phyloP scores from a whole-genome alignment of 2,888 invertebrate genomes.

The Chalcosyrphus nemorum region DNA sequence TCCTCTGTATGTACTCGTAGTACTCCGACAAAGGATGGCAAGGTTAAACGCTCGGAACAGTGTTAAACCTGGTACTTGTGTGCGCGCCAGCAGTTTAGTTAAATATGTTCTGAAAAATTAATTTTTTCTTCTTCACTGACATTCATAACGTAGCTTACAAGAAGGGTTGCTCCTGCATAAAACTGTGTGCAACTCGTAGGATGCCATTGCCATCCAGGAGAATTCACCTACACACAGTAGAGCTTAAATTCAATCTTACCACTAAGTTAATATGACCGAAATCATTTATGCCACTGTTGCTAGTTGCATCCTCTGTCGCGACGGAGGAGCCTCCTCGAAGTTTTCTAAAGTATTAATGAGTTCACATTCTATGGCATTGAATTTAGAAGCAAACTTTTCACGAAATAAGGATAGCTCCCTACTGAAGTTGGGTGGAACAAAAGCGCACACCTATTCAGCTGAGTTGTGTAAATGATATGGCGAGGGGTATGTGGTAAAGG shows the following conservation, averaged over 20 bases:
- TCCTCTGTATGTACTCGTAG: too few species aligned
- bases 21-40: conserved; percentile 59
- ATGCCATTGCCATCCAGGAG: conserved; percentile 34
- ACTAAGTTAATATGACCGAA: conserved; percentile 65
- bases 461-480: not conserved
- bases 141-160: conserved; percentile 24
- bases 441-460: conserved; percentile 20
- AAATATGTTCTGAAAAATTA: conserved; percentile 64
- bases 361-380: conserved; percentile 34
- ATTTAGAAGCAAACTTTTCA: conserved; percentile 31
- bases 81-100: conserved; percentile 40
- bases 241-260: conserved; percentile 59
- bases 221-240: not conserved
- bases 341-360: conserved; percentile 54
- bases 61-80: conserved; percentile 48
- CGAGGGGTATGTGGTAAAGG: not conserved
- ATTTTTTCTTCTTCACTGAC: conserved; percentile 42
- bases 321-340: not conserved
- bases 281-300: conserved; percentile 45
- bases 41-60: conserved; percentile 65
- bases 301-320: conserved; percentile 7
- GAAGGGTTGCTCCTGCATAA: not conserved
- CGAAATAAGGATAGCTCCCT: not conserved
- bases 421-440: conserved; percentile 17
- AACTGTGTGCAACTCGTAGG: conserved; percentile 20